Evolutionary conservation across 2,113 vertebrate genomes (phyloP).

Genomic region (Myrmecobius fasciatus): DNA sequence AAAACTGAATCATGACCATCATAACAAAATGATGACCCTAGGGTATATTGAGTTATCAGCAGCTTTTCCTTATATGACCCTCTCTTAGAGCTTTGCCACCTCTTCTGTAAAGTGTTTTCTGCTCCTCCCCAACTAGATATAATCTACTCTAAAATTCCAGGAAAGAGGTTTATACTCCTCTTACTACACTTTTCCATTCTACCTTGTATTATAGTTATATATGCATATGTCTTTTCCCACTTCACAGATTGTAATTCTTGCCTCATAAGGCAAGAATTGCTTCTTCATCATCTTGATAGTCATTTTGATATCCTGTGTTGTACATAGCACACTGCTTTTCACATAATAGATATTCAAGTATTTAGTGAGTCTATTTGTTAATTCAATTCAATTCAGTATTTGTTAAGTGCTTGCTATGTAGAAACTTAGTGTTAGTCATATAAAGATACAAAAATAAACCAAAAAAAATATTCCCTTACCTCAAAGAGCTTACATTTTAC

Average conservation of each 20-base stretch:
- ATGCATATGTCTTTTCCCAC: background rate
- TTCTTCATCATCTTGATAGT: background rate
- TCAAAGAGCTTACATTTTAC: background rate
- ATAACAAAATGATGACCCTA: background rate
- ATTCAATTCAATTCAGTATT: background rate
- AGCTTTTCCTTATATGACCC: background rate
- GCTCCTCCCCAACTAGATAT: background rate
- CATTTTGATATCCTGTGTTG: background rate
- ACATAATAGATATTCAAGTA: background rate
- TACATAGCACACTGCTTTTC: background rate
- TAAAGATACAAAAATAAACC: too few species aligned
- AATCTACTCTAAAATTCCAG: background rate
- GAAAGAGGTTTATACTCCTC: background rate
- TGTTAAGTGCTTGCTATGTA: background rate
- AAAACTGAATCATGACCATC: background rate
- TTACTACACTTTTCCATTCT: background rate
- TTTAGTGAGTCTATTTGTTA: background rate
- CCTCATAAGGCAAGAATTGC: background rate
- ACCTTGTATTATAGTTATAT: background rate
- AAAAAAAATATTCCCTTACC: background rate
- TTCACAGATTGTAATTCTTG: background rate
- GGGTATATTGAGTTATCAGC: background rate
- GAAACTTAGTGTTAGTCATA: background rate
- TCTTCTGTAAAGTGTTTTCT: background rate
- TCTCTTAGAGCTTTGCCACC: background rate